Evolutionary conservation across 2,797 vertebrate genomes (phyloP).

Genomic region (Pantherophis vulpinus): DNA sequence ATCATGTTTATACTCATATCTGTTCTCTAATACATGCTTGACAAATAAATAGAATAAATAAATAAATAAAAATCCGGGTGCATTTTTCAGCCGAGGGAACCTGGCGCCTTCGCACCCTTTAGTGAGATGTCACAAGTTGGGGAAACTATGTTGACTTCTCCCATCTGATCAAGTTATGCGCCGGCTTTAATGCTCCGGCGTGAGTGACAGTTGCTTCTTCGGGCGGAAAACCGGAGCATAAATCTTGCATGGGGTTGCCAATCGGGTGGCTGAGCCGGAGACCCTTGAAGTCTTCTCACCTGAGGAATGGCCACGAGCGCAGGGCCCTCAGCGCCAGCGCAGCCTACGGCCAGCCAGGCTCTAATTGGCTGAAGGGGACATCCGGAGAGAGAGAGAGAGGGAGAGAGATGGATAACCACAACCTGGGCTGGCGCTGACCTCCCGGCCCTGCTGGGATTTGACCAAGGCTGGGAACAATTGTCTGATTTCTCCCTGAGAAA

Average conservation of each 20-base stretch:
- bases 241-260: constrained; percentile 55
- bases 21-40: too few species aligned
- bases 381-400: neutral
- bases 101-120: neutral
- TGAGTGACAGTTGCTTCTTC: constrained; percentile 15
- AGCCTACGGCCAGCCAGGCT: constrained; percentile 60
- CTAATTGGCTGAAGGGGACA: constrained; percentile 63
- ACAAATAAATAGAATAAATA: too few species aligned
- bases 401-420: constrained; percentile 29
- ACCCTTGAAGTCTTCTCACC: constrained; percentile 58
- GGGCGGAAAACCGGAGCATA: neutral
- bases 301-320: constrained; percentile 63
- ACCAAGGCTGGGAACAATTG: constrained; percentile 55
- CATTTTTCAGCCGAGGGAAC: neutral
- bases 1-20: too few species aligned
- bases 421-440: constrained; percentile 53
- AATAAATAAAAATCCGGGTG: neutral
- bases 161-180: constrained; percentile 20
- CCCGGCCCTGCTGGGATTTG: constrained; percentile 57
- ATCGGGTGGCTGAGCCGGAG: constrained; percentile 43
- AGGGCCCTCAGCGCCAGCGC: constrained; percentile 64
- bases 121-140: constrained; percentile 11
- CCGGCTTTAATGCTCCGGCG: neutral
- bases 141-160: constrained; percentile 14
- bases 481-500: constrained; percentile 65